Percentiles rank a stretch among this genome's conserved stretches.
Evolutionary conservation across 2,888 invertebrate genomes (phyloP).

Genomic region (Drosophila antonietae): DNA sequence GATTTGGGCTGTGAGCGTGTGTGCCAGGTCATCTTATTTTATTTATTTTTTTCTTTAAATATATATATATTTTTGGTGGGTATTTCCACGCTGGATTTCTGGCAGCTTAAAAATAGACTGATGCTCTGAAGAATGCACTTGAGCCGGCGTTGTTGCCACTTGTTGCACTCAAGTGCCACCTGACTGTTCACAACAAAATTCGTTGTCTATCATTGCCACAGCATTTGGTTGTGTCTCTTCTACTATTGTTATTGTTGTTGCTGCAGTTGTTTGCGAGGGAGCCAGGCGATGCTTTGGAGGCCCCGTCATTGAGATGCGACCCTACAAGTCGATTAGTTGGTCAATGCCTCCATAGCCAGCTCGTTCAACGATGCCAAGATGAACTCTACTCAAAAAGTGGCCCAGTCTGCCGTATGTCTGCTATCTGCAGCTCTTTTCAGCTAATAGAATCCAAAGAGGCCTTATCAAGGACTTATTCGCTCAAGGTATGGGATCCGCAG

Average conservation of each 20-base stretch:
- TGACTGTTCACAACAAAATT: conserved; percentile 36
- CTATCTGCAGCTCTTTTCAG: conserved; percentile 7
- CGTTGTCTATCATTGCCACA: conserved; percentile 57
- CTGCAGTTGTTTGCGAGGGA: conserved; percentile 31
- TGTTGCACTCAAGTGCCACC: conserved; percentile 77
- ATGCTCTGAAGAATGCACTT: conserved; percentile 72
- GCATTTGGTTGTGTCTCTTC: not conserved
- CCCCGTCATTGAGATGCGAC: conserved; percentile 69
- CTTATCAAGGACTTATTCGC: conserved; percentile 38
- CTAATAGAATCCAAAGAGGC: conserved; percentile 41
- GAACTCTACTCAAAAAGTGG: conserved; percentile 6
- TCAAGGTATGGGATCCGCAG: conserved; percentile 21
- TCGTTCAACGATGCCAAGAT: conserved; percentile 21
- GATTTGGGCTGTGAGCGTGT: conserved; percentile 18
- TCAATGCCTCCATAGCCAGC: conserved; percentile 59
- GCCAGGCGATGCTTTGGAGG: conserved; percentile 54
- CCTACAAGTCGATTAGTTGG: conserved; percentile 76
- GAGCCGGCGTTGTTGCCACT: conserved; percentile 73
- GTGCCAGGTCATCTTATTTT: conserved; percentile 14
- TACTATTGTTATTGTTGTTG: not conserved
- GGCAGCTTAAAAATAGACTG: conserved; percentile 69
- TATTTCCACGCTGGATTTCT: conserved; percentile 60
- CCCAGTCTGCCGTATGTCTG: conserved; percentile 18
- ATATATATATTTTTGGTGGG: conserved; percentile 21
- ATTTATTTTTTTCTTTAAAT: not conserved